phyloP scores from a whole-genome alignment of 1,140 invertebrate species.

The Drosophila nigrodunni region DNA sequence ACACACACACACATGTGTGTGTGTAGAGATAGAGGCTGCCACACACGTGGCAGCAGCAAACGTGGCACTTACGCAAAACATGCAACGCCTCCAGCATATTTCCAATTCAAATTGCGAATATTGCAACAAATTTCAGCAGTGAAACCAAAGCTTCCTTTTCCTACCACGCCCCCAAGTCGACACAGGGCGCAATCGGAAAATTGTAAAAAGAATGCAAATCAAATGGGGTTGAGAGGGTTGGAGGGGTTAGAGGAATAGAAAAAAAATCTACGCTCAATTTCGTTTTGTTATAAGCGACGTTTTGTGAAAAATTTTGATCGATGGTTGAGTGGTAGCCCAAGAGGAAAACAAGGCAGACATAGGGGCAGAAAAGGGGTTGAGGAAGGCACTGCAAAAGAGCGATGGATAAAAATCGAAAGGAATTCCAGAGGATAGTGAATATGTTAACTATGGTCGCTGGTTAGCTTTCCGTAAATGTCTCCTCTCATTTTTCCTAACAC shows the following conservation, averaged over 20 bases:
- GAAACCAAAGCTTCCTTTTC: not conserved
- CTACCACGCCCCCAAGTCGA: not conserved
- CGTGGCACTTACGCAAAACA: conserved; percentile 59
- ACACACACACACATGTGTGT: conserved; percentile 6
- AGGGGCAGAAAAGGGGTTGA: not conserved
- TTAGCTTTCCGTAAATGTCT: not conserved
- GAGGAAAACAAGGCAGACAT: not conserved
- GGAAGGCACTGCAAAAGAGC: not conserved
- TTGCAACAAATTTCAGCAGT: conserved; percentile 60
- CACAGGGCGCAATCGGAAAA: not conserved
- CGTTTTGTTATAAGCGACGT: conserved; percentile 38
- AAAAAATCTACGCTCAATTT: conserved; percentile 58
- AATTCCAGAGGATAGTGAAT: not conserved
- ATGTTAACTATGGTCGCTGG: conserved; percentile 37
- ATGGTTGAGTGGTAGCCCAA: conserved; percentile 43
- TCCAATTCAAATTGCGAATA: conserved; percentile 71
- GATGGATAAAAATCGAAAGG: not conserved
- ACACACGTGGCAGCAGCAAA: conserved; percentile 26
- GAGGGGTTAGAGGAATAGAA: too few relatives aligned
- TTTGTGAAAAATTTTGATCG: conserved; percentile 48
- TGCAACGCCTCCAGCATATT: conserved; percentile 65
- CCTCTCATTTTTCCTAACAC: not conserved
- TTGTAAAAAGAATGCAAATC: conserved; percentile 35
- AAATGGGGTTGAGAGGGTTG: not conserved
- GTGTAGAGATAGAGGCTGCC: not conserved